Conservation (phyloP, 2,888 invertebrate species). For the Temnothorax ravouxi region DNA sequence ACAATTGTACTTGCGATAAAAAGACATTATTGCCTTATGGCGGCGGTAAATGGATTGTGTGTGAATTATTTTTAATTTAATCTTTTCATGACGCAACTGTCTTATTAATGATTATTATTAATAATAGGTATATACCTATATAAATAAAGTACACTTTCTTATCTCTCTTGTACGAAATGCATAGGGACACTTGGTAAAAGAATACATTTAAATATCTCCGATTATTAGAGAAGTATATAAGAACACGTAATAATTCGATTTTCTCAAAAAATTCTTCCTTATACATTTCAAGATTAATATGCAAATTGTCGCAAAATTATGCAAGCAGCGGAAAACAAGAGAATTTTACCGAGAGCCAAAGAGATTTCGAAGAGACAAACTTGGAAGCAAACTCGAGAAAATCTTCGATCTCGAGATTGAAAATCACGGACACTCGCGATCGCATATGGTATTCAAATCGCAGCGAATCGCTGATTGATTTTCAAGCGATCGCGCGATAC, state of each 20-base stretch:
- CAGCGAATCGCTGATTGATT: slow-evolving; percentile 73
- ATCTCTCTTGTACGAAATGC: neutral
- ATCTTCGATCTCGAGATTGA: slow-evolving; percentile 7
- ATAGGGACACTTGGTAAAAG: neutral
- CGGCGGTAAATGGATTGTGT: slow-evolving; percentile 52
- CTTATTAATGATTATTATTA: neutral
- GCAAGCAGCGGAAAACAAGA: slow-evolving; percentile 16
- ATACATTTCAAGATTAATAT: slow-evolving; percentile 21
- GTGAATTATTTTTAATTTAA: slow-evolving; percentile 28
- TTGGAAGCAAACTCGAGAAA: slow-evolving; percentile 5
- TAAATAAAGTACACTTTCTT: neutral
- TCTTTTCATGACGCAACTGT: neutral
- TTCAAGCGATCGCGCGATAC: slow-evolving; percentile 75
- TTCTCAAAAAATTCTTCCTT: slow-evolving; percentile 39
- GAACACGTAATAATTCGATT: slow-evolving; percentile 52
- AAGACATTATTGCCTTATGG: slow-evolving; percentile 73
- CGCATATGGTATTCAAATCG: neutral
- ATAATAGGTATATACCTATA: neutral
- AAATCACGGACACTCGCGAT: neutral
- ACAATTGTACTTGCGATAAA: slow-evolving; percentile 79
- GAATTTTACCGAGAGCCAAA: slow-evolving; percentile 16
- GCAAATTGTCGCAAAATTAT: slow-evolving; percentile 42
- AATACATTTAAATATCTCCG: neutral
- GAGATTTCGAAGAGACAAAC: slow-evolving; percentile 21
- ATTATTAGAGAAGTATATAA: slow-evolving; percentile 32